Evolutionary conservation across 2,797 vertebrate genomes (phyloP), one percentile per base, ranked within the genome.

Genomic region (Diceros bicornis): DNA sequence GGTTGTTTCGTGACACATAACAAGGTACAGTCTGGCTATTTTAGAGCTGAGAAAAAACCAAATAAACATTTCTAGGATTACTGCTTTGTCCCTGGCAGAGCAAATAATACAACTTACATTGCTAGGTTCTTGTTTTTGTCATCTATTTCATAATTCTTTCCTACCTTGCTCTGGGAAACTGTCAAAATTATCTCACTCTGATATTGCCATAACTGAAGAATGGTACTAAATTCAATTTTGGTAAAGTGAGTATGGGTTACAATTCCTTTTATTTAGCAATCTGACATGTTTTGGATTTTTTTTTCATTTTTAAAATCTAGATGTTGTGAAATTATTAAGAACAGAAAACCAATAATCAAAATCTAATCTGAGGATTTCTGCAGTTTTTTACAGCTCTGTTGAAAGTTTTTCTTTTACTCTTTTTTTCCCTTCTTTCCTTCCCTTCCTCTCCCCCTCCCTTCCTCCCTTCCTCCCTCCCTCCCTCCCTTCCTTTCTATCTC

Each of bases 401-500:
- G 44, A 47, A 14, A 2, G 34, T 27, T 77, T 47, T 25, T 20
- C 13, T 13, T 32, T 27, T 21, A 11, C 5, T 34, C 16, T 29
- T 4, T 13, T 13, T 50, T 25, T 4, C 1, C 21, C 4, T 69
- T 5, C 12, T 12, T 12, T 52, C 12, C 7, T 16, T 13, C 6
- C 11, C 12, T 17, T n/a, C 7, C 13, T 5, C 5, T 3, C 6
- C 6, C 23, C 23, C 4, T 1, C 16, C 2, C 3, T 14, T 21
- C 25, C 34, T 47, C 17, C 29, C 7, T 11, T 2, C 13, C 10
- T 32, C 1, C 20, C 25, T 4, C 6, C 4, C 2, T 21, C 11
- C 2, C 0, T 7, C n/a, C n/a, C 7, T 32, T 50, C 0, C 13
- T 6, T 47, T 0, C 17, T 8, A 41, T 4, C 41, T 12, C 27